phyloP scores from a whole-genome alignment of 2,113 vertebrate species.

The Nettapus auritus region DNA sequence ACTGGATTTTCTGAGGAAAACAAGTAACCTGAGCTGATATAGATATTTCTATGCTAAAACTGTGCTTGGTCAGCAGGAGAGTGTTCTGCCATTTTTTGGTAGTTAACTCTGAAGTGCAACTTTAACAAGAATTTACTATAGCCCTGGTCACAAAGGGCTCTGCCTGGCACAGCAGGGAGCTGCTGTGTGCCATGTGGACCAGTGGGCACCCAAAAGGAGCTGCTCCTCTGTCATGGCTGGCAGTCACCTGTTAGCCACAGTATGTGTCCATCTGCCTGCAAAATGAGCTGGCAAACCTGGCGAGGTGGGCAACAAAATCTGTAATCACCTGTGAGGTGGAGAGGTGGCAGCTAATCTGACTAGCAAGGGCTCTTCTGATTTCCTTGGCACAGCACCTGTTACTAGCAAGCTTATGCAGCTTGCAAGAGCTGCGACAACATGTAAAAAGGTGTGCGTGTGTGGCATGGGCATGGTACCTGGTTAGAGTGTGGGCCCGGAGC shows the following conservation, averaged over 20 bases:
- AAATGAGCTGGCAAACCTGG: background rate
- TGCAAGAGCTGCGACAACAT: conserved; percentile 9
- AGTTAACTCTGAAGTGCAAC: too few relatives aligned
- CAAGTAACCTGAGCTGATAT: background rate
- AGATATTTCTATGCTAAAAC: background rate
- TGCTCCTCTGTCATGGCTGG: too few relatives aligned
- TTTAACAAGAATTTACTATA: too few relatives aligned
- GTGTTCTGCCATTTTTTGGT: too few relatives aligned
- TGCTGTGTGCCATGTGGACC: too few relatives aligned
- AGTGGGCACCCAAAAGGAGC: too few relatives aligned
- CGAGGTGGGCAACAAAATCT: background rate
- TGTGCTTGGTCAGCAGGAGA: background rate
- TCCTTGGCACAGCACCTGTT: background rate
- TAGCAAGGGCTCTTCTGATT: conserved; percentile 21
- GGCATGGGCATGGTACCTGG: background rate
- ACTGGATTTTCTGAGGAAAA: background rate
- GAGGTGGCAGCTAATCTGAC: conserved; percentile 30
- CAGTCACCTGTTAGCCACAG: too few relatives aligned
- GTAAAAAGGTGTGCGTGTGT: background rate
- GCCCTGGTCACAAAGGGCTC: too few relatives aligned
- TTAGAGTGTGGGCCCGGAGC: background rate
- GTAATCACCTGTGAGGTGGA: background rate
- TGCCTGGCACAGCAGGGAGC: too few relatives aligned
- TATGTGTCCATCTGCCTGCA: background rate
- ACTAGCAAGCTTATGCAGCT: conserved; percentile 18